phyloP scores from a whole-genome alignment of 2,888 invertebrate species.

The Diloba caeruleocephala region DNA sequence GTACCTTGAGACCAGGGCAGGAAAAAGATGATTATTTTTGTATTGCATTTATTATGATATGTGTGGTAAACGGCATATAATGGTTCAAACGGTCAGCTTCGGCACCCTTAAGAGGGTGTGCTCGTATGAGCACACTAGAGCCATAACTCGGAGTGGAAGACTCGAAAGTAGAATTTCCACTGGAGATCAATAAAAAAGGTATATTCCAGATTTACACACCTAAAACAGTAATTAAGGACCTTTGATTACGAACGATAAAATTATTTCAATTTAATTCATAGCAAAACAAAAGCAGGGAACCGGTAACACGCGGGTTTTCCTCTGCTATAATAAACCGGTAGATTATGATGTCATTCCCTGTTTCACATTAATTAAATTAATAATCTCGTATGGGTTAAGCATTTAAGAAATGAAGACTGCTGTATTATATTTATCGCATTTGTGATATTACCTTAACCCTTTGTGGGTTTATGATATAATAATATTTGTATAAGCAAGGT shows the following conservation, averaged over 20 bases:
- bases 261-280: constrained; percentile 12
- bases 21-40: too few species aligned
- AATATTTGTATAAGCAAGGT: background rate
- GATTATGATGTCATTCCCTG: constrained; percentile 33
- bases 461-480: constrained; percentile 3
- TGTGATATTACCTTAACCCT: constrained; percentile 10
- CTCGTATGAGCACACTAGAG: too few species aligned
- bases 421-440: constrained; percentile 29
- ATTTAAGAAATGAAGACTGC: constrained; percentile 1
- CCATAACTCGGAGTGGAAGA: too few species aligned
- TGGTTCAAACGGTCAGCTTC: too few species aligned
- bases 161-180: too few species aligned
- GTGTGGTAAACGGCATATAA: too few species aligned
- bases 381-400: constrained; percentile 12
- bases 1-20: too few species aligned
- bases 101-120: too few species aligned
- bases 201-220: too few species aligned
- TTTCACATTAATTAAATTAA: constrained; percentile 36
- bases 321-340: constrained; percentile 6
- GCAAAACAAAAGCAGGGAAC: constrained; percentile 4
- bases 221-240: background rate
- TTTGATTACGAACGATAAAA: background rate
- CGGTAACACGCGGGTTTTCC: constrained; percentile 1
- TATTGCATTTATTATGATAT: too few species aligned
- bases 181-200: too few species aligned